These are phyloP conservation scores for Germaria angustata DNA, from an alignment of 2,888 invertebrate genomes.

Conservation along the genomic window DNA sequence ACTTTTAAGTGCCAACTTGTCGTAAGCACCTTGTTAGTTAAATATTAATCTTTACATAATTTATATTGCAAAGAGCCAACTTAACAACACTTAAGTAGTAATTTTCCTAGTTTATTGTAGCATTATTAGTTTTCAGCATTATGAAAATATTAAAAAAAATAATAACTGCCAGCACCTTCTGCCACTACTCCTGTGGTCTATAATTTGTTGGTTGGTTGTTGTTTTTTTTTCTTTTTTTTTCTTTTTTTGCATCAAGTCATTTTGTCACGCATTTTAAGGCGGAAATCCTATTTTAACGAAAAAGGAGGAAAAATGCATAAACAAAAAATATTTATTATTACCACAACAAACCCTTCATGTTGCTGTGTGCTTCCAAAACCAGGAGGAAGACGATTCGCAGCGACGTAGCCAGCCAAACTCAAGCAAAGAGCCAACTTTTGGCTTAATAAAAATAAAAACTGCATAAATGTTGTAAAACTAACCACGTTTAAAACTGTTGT, in stretches of 20 bases:
- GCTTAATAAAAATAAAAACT: background rate
- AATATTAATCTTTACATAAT: constrained; percentile 49
- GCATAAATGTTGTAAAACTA: constrained; percentile 46
- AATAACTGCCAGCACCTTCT: background rate
- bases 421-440: constrained; percentile 11
- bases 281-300: constrained; percentile 63
- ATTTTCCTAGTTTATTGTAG: constrained; percentile 48
- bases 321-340: constrained; percentile 2
- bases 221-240: background rate
- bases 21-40: constrained; percentile 25
- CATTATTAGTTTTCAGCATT: constrained; percentile 54
- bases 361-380: constrained; percentile 24
- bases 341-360: constrained; percentile 8
- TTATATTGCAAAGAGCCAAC: constrained; percentile 48
- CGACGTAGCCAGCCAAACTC: background rate
- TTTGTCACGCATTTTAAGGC: constrained; percentile 67
- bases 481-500: constrained; percentile 51
- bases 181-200: constrained; percentile 33
- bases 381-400: background rate
- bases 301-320: background rate
- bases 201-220: constrained; percentile 13
- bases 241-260: constrained; percentile 59
- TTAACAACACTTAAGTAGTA: constrained; percentile 58
- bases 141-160: constrained; percentile 17
- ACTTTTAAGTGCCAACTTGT: constrained; percentile 2